phyloP scores from a whole-genome alignment of 2,113 vertebrate genomes.

The Oreochromis niloticus region DNA sequence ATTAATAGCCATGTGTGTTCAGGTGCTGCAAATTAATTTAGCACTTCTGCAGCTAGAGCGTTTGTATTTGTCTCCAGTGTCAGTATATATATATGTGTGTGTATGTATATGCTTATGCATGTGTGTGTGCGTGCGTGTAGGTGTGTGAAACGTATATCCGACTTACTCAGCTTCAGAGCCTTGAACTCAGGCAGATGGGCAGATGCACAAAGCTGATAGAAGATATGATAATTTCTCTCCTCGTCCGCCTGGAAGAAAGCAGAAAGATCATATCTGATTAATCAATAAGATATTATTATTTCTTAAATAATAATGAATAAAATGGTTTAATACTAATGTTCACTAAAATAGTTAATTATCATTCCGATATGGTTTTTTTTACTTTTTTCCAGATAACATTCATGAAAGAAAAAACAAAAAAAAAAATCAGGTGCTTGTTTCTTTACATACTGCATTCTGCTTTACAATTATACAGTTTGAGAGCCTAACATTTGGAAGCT shows the following conservation, averaged over 20 bases:
- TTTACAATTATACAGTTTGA: not conserved
- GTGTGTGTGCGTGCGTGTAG: rapidly evolving
- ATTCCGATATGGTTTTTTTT: not conserved
- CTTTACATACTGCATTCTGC: not conserved
- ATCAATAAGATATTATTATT: conserved; percentile 87
- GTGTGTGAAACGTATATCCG: not conserved
- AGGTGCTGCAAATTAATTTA: not conserved
- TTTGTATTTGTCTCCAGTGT: not conserved
- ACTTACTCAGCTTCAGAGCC: conserved; percentile 84
- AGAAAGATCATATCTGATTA: not conserved
- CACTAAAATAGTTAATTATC: not conserved
- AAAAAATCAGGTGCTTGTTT: not conserved
- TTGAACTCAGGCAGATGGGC: conserved; percentile 87
- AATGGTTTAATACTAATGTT: not conserved
- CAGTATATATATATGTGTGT: not conserved
- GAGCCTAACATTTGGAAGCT: not conserved
- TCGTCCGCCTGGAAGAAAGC: conserved; percentile 84
- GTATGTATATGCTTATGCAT: rapidly evolving
- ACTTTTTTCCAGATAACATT: not conserved
- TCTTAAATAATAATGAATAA: conserved; percentile 69
- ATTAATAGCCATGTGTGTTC: not conserved
- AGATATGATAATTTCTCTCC: conserved; percentile 98
- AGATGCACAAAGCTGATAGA: conserved; percentile 97
- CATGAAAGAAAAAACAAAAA: not conserved
- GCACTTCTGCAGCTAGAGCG: not conserved